Percentiles rank a stretch among this genome's conserved stretches.
Evolutionary conservation across 2,888 invertebrate genomes (phyloP).

Genomic region (Tetragonisca angustula): DNA sequence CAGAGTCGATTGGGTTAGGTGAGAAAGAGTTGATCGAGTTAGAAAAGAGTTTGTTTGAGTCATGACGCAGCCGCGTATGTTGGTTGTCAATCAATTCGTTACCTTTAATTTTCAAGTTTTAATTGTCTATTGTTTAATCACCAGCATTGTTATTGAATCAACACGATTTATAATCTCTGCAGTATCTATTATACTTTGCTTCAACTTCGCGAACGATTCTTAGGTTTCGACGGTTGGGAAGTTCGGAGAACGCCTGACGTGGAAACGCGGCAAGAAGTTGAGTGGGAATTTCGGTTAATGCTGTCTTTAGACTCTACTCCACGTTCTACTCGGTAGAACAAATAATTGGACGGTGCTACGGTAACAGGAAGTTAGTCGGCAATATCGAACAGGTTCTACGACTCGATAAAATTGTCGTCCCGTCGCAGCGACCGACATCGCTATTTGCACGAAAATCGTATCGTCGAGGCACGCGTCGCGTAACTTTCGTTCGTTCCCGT

Average conservation of each 20-base stretch:
- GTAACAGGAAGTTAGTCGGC: slow-evolving; percentile 2
- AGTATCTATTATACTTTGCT: too few species aligned
- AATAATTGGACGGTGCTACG: slow-evolving; percentile 48
- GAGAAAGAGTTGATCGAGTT: too few species aligned
- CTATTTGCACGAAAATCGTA: slow-evolving; percentile 30
- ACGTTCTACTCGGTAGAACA: neutral
- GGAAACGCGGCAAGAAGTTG: neutral
- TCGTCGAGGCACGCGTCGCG: slow-evolving; percentile 17
- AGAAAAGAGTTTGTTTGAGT: too few species aligned
- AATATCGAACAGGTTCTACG: neutral
- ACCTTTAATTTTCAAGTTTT: too few species aligned
- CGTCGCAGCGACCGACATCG: slow-evolving; percentile 19
- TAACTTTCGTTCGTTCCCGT: slow-evolving; percentile 29
- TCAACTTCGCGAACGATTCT: neutral
- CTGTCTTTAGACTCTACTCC: slow-evolving; percentile 14
- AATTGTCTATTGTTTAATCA: too few species aligned
- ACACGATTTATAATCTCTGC: too few species aligned
- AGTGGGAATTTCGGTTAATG: slow-evolving; percentile 43
- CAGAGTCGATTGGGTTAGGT: too few species aligned
- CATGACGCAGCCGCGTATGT: too few species aligned
- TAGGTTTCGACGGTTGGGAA: neutral
- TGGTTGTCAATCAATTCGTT: too few species aligned
- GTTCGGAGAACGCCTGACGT: neutral
- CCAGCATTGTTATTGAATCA: too few species aligned
- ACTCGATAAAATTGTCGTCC: slow-evolving; percentile 30